Conservation (phyloP, 2,888 invertebrate genomes). For the Plagiodera versicolora region DNA sequence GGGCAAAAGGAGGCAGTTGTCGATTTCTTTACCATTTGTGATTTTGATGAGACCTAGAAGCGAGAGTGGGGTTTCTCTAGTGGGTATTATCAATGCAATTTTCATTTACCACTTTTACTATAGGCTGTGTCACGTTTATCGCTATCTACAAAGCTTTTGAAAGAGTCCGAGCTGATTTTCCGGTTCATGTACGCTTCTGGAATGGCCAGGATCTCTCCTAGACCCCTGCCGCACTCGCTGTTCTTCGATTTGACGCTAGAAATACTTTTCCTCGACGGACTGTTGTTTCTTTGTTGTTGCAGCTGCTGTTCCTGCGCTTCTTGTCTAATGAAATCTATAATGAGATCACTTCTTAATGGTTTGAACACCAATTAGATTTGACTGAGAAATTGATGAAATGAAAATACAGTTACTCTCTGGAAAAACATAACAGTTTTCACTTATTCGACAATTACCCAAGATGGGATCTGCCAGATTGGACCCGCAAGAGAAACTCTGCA, state of each 20-base stretch:
- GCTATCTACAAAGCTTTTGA: conserved; percentile 36
- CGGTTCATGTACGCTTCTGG: conserved; percentile 51
- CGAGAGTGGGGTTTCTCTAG: not conserved
- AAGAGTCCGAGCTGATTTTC: conserved; percentile 45
- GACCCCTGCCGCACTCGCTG: conserved; percentile 40
- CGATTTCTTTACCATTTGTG: conserved; percentile 24
- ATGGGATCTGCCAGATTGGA: conserved; percentile 45
- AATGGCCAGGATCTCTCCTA: conserved; percentile 51
- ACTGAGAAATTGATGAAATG: no score
- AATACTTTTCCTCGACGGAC: conserved; percentile 1
- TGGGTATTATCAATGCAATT: not conserved
- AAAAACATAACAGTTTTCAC: not conserved
- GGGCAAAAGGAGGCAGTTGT: conserved; percentile 11
- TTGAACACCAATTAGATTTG: no score
- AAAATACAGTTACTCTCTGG: no score
- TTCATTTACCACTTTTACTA: conserved; percentile 27
- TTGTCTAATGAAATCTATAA: conserved; percentile 39
- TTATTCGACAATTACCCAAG: not conserved
- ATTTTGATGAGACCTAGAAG: conserved; percentile 23
- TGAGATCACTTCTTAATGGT: not conserved
- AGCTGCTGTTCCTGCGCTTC: conserved; percentile 29
- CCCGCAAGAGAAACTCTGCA: conserved; percentile 38
- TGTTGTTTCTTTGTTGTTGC: conserved; percentile 35
- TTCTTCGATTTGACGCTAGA: conserved; percentile 22
- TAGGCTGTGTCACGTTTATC: not conserved